These are phyloP conservation scores for Trichonephila clavata DNA, from an alignment of 1,140 invertebrate genomes.

Conservation along the genomic window DNA sequence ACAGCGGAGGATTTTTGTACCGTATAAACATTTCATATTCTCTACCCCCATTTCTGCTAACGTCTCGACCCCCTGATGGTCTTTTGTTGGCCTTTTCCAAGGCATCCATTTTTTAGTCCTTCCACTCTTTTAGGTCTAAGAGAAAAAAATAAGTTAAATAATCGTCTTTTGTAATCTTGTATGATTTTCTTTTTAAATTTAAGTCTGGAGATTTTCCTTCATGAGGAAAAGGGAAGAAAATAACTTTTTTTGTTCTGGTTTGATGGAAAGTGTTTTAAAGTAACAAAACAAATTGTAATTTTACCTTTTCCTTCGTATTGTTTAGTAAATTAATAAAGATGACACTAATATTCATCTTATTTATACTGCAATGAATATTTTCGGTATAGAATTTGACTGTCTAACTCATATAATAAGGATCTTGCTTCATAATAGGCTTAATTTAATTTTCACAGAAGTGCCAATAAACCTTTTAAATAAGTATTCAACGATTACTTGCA, in stretches of 20 bases:
- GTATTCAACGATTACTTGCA: no score
- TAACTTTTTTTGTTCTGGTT: background rate
- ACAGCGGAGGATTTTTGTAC: slow-evolving; percentile 70
- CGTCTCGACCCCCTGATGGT: background rate
- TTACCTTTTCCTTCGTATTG: no score
- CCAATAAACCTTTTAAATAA: no score
- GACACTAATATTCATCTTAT: no score
- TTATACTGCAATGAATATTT: no score
- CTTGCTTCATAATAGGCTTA: no score
- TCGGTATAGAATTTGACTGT: no score
- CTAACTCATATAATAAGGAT: no score
- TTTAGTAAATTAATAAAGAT: no score
- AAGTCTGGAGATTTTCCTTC: background rate
- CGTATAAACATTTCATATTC: slow-evolving; percentile 48
- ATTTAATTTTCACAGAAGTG: no score
- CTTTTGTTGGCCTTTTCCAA: slow-evolving; percentile 36
- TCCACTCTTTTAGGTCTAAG: background rate
- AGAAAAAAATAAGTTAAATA: background rate
- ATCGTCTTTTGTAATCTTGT: background rate
- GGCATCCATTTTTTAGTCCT: slow-evolving; percentile 16
- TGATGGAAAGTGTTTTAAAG: no score
- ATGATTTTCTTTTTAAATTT: background rate
- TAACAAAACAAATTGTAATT: no score
- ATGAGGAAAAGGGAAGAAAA: background rate
- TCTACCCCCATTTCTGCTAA: background rate